These are phyloP conservation scores for Oikopleura dioica DNA, from an alignment of 23 tunicate genomes.

Conservation along the genomic window DNA sequence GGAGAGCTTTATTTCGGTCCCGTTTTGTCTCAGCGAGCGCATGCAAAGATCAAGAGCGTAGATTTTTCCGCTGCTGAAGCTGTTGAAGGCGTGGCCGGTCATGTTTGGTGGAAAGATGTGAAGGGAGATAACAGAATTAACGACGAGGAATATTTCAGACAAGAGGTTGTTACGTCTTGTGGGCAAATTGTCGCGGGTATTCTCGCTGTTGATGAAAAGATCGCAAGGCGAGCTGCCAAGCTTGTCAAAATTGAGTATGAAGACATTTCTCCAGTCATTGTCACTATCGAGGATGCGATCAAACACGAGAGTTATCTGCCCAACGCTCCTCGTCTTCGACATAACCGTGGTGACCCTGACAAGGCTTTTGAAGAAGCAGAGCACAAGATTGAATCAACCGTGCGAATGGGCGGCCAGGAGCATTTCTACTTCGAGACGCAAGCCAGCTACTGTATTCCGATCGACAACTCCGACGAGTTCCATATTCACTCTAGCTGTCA, in stretches of 20 bases:
- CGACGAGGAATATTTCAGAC: not conserved
- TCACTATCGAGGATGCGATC: constrained; percentile 90
- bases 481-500: constrained; percentile 41
- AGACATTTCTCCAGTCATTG: constrained; percentile 27
- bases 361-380: constrained; percentile 34
- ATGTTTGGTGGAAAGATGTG: not conserved
- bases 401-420: constrained; percentile 51
- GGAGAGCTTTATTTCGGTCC: constrained; percentile 18
- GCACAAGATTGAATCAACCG: not conserved
- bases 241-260: constrained; percentile 45
- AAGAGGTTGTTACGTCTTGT: constrained; percentile 17
- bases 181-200: constrained; percentile 77
- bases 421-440: constrained; percentile 85
- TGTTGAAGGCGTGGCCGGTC: not conserved
- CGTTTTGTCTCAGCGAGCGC: not conserved
- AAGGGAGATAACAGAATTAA: not conserved
- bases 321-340: constrained; percentile 5
- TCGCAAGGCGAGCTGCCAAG: constrained; percentile 43
- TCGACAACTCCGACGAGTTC: constrained; percentile 44
- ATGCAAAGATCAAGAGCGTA: not conserved
- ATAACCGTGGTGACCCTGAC: constrained; percentile 20
- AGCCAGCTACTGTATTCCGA: constrained; percentile 42
- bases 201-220: constrained; percentile 47
- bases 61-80: not conserved
- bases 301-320: constrained; percentile 26